Conservation (phyloP, 64 coral and sea anemone genomes). For the Montipora foliosa region DNA sequence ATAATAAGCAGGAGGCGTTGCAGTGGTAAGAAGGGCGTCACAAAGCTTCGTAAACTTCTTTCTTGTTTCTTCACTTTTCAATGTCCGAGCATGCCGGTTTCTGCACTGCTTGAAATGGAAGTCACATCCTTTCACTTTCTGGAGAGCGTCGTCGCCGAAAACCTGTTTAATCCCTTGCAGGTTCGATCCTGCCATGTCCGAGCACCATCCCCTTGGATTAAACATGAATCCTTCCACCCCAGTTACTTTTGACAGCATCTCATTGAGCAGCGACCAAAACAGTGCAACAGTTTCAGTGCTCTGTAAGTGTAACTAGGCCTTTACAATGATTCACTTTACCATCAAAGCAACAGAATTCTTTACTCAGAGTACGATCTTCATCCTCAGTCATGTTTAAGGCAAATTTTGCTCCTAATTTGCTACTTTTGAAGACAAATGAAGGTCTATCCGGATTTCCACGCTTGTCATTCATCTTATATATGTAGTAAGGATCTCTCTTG, state of each 20-base stretch:
- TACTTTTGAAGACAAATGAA: conserved; percentile 64
- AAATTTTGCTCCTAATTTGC: conserved; percentile 40
- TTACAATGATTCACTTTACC: conserved; percentile 59
- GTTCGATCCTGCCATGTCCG: conserved; percentile 41
- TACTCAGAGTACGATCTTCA: conserved; percentile 37
- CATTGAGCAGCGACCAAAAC: conserved; percentile 57
- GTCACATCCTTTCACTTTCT: conserved; percentile 35
- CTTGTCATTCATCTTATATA: conserved; percentile 64
- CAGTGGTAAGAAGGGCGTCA: background rate
- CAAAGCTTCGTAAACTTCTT: background rate
- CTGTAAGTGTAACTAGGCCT: too few species aligned
- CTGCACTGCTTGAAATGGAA: conserved; percentile 36
- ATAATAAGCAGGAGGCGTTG: too few species aligned
- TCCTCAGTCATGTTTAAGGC: conserved; percentile 59
- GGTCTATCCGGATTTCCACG: conserved; percentile 56
- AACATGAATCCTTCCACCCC: conserved; percentile 1
- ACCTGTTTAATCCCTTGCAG: conserved; percentile 23
- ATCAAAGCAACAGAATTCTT: conserved; percentile 72
- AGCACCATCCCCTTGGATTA: conserved; percentile 40
- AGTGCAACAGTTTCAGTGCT: conserved; percentile 53
- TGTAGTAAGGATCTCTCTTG: conserved; percentile 15
- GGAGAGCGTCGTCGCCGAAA: background rate
- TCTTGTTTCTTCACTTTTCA: conserved; percentile 8
- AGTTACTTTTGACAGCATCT: conserved; percentile 17
- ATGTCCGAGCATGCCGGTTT: conserved; percentile 40